Base-by-base conservation (phyloP, 2,797 vertebrate species). In the Takifugu ocellatus region DNA sequence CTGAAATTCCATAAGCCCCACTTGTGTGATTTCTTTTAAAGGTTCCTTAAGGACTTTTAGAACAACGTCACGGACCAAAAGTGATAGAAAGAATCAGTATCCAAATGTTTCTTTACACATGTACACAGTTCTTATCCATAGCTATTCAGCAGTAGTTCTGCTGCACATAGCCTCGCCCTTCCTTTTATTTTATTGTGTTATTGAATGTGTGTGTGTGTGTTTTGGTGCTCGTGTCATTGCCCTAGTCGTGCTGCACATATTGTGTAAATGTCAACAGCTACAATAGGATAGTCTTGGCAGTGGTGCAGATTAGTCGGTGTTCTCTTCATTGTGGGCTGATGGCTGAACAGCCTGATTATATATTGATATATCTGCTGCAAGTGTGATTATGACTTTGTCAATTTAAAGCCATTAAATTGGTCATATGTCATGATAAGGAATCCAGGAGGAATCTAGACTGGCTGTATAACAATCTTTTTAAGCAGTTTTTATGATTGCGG, bases 261-360 rank as follows among this genome's bases (percentile, higher is more conserved):
- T 62, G 50, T 60, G 75, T 72, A 82, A 85, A 86, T 81, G 72
- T 81, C 83, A 85, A 59, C 21, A 0, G 9, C 36, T 10, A 67
- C 60, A 29, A 2, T 58, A 53, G 81, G 72, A 83, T 87, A 80
- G 66, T 71, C 70, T 84, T 82, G 83, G 77, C 79, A 68, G 49
- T 42, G 59, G 61, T 64, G 33, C 33, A 11, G 33, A 36, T 36
- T 36, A 11, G 33, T 36, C 33, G 12, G 33, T 11, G 27, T 7
- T 4, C 33, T 11, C 9, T 33, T 33, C 9, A 33, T 33, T 33
- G 31, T 33, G 11, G 4, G 27, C 27, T 29, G 27, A 29, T 7
- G 27, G 27, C 27, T 7, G 27, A 29, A 7, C 27, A 29, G 27
- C 27, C 27, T 7, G 27, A 29, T 29, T 7, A 29, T 29, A 29